Percentiles rank a stretch among this genome's conserved stretches.
phyloP scores from a whole-genome alignment of 2,113 vertebrate species.

The Plotosus lineatus region DNA sequence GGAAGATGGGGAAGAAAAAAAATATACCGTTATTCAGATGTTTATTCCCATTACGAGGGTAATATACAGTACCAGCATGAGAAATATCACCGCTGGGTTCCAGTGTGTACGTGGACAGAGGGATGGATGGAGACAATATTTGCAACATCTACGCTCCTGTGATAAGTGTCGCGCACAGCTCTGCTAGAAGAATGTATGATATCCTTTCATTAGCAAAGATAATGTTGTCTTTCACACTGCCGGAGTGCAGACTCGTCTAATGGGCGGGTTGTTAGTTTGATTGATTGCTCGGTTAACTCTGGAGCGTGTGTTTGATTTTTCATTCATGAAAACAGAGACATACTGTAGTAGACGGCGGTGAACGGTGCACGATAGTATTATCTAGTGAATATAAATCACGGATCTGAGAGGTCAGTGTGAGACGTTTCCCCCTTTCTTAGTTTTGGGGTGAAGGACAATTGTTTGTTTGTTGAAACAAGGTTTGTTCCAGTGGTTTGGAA shows the following conservation, averaged over 20 bases:
- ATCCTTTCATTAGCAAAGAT: not conserved
- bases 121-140: too few species aligned
- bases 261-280: not conserved
- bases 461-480: not conserved
- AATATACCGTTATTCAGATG: too few species aligned
- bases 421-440: too few species aligned
- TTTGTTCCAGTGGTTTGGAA: not conserved
- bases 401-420: too few species aligned
- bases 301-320: not conserved
- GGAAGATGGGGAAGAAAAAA: too few species aligned
- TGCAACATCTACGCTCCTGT: too few species aligned
- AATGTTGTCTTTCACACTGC: not conserved
- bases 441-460: not conserved
- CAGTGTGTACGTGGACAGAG: too few species aligned
- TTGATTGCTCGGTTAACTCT: not conserved
- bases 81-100: too few species aligned
- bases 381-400: not conserved
- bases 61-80: too few species aligned
- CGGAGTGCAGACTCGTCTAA: not conserved
- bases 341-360: not conserved
- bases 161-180: too few species aligned
- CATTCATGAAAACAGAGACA: not conserved
- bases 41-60: too few species aligned
- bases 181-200: not conserved
- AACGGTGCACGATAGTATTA: not conserved